Evolutionary conservation across 1,140 invertebrate species (phyloP).

Genomic region (Brachionus koreanus): DNA sequence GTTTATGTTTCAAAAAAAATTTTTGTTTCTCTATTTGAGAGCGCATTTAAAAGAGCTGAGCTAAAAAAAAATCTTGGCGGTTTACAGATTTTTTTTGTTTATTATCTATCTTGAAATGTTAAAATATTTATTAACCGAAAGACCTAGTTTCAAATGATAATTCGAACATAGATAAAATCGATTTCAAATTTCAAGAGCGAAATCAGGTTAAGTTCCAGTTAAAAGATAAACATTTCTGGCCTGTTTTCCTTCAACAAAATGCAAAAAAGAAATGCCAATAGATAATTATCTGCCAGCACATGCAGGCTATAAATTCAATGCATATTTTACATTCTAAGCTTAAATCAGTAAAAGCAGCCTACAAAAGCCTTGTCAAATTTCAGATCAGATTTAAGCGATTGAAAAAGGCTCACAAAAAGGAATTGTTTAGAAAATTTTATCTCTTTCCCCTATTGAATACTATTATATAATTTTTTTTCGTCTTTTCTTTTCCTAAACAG

Average conservation of each 20-base stretch:
- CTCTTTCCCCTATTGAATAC: not conserved
- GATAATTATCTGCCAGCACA: not conserved
- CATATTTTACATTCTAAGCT: not conserved
- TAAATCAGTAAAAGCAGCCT: not conserved
- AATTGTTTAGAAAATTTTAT: not conserved
- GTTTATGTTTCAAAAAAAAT: slow-evolving; percentile 31
- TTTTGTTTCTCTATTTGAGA: slow-evolving; percentile 19
- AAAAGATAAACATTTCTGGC: slow-evolving; percentile 21
- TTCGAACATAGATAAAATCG: slow-evolving; percentile 7
- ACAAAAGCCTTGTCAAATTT: not conserved
- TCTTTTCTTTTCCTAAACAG: not conserved
- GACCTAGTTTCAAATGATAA: slow-evolving; percentile 25
- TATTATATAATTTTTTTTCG: not conserved
- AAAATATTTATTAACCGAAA: slow-evolving; percentile 33
- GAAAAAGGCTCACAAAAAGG: not conserved
- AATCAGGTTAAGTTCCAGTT: slow-evolving; percentile 37
- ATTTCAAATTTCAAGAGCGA: slow-evolving; percentile 1
- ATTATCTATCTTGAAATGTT: slow-evolving; percentile 27
- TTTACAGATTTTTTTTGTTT: not conserved
- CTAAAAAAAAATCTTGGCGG: not conserved
- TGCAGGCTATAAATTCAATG: slow-evolving; percentile 15
- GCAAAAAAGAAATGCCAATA: not conserved
- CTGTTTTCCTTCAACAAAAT: not conserved
- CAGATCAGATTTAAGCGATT: not conserved
- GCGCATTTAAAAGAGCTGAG: not conserved